Base-by-base conservation (phyloP, 2,888 invertebrate genomes). In the Drosophila setosimentum region DNA sequence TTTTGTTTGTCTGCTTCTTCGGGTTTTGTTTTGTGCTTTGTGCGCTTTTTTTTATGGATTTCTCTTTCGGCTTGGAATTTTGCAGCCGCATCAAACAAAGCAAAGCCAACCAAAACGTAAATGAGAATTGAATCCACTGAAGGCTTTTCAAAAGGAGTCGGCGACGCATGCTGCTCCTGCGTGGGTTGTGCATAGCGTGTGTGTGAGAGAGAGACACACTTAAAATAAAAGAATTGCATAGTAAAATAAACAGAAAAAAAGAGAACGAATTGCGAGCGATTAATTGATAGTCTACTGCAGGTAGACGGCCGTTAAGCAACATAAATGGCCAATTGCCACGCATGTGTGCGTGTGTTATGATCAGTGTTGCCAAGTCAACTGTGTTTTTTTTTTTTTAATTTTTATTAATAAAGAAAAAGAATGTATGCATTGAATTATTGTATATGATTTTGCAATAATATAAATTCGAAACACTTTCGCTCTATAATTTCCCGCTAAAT, bases 31-130 rank as follows among this genome's bases (percentile, higher is more conserved):
- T 72, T 70, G 64, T 62, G 76, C 77, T 63, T 61, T 64, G 59
- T 72, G 37, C 50, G 55, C 53, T 67, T 60, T 81, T 81, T 76
- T 73, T 72, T 72, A 29, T 72, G 78, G 81, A 72, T 83, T 83
- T 83, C 82, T 81, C 82, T 82, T 87, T 84, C 69, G 76, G 40
- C 78, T 66, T 72, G 78, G 65, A 76, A 59, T 79, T 78, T 75
- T 77, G 72, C 77, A 74, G 78, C 37, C 78, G 62, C 71, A 68
- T 62, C 69, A 72, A 51, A 42, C 68, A 76, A 69, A 63, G 75
- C 60, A 66, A 76, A 69, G 57, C 40, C 58, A 32, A 21, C 59
- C 32, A 70, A 76, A 73, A 80, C 60, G 69, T 64, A 86, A 83
- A 83, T 81, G 74, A 83, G 74, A 87, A 84, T 78, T 80, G 73